Percentiles rank a stretch among this genome's conserved stretches.
Conservation (phyloP, 2,888 invertebrate species). For the Zaprionus lineosus region DNA sequence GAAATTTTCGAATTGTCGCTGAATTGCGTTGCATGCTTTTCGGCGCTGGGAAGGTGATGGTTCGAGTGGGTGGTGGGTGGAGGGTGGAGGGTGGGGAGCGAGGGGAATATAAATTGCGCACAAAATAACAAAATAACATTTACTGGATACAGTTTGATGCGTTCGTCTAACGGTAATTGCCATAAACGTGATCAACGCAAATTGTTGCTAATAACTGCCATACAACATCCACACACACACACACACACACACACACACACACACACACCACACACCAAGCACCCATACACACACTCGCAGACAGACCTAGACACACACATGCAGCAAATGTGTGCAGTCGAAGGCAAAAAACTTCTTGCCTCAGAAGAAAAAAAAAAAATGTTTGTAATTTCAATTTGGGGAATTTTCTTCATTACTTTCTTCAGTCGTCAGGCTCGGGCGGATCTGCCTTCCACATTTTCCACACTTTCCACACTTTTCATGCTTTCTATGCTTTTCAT, state of each 20-base stretch:
- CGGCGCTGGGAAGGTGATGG: no score
- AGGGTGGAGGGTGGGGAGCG: no score
- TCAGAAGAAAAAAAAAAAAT: slow-evolving; percentile 31
- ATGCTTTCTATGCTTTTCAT: slow-evolving; percentile 15
- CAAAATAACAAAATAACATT: slow-evolving; percentile 62
- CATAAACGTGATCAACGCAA: slow-evolving; percentile 68
- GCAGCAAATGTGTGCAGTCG: slow-evolving; percentile 3
- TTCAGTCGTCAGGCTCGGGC: slow-evolving; percentile 13
- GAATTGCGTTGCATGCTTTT: no score
- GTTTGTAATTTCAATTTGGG: slow-evolving; percentile 74
- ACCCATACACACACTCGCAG: slow-evolving; percentile 4
- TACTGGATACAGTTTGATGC: slow-evolving; percentile 56
- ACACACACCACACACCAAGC: slow-evolving; percentile 2
- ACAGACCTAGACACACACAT: neutral
- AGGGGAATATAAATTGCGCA: slow-evolving; percentile 27
- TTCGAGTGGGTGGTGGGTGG: no score
- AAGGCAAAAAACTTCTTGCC: slow-evolving; percentile 24
- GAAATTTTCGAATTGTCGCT: no score
- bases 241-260: slow-evolving; percentile 6
- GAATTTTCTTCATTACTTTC: slow-evolving; percentile 71
- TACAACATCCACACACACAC: slow-evolving; percentile 18
- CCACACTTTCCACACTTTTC: slow-evolving; percentile 21
- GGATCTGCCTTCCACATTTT: slow-evolving; percentile 16
- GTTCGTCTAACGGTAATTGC: slow-evolving; percentile 69
- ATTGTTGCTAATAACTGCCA: slow-evolving; percentile 75